A percentile compares a stretch with the other conserved stretches of the same genome.
Conservation (phyloP, 2,888 invertebrate genomes). For the Agrochola circellaris region DNA sequence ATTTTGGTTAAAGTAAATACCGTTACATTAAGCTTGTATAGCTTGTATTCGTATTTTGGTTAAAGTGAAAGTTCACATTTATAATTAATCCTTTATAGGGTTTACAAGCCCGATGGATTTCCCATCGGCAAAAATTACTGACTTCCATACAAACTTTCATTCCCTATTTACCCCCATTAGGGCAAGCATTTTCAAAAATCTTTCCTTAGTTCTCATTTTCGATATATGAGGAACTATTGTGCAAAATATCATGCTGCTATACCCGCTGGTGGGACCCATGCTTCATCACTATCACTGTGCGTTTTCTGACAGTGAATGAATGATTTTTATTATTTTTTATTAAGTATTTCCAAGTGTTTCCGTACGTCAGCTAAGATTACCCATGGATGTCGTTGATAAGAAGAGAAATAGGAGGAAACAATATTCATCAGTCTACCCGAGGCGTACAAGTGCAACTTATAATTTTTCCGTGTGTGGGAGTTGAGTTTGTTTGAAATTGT, state of each 20-base stretch:
- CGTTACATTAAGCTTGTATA: background rate
- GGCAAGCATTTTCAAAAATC: background rate
- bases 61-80: background rate
- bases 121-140: background rate
- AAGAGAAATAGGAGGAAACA: background rate
- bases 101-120: background rate
- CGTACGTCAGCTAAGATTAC: background rate
- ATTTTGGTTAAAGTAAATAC: slow-evolving; percentile 2
- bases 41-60: background rate
- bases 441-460: background rate
- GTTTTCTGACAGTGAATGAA: background rate
- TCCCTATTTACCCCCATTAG: background rate
- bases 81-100: too few species aligned
- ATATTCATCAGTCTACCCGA: too few species aligned
- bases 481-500: background rate
- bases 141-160: background rate
- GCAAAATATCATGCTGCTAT: background rate
- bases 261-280: background rate
- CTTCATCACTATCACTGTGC: background rate
- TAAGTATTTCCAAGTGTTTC: background rate
- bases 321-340: too few species aligned
- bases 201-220: background rate
- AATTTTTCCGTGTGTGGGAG: background rate
- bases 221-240: background rate
- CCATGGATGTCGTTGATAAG: background rate